These are phyloP conservation scores for Cervus canadensis DNA, from an alignment of 2,113 vertebrate genomes.

Conservation along the genomic window DNA sequence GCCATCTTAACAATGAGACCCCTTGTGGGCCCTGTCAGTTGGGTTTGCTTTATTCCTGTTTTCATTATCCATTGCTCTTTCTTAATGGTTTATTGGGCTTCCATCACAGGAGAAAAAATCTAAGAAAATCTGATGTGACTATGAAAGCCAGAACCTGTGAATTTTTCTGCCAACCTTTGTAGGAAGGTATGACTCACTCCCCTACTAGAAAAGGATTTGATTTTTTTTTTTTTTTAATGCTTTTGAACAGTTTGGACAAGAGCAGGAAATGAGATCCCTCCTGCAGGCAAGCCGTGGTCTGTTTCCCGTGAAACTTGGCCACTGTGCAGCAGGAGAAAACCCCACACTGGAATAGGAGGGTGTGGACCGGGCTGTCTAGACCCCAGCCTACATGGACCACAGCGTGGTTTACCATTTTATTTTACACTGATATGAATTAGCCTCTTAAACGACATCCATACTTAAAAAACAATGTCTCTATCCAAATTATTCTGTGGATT, in stretches of 20 bases:
- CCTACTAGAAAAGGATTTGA: constrained; percentile 56
- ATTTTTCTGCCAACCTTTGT: constrained; percentile 52
- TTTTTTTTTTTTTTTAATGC: constrained; percentile 60
- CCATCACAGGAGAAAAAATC: constrained; percentile 42
- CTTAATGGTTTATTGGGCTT: neutral
- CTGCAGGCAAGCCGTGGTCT: constrained; percentile 41
- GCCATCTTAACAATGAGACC: neutral
- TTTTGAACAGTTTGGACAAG: constrained; percentile 56
- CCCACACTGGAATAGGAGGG: constrained; percentile 46
- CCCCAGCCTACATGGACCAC: neutral
- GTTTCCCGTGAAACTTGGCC: constrained; percentile 68
- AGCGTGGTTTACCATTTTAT: neutral
- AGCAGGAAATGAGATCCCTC: constrained; percentile 65
- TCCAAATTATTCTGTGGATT: neutral
- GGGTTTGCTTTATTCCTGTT: neutral
- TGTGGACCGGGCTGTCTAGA: neutral
- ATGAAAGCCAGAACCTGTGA: constrained; percentile 53
- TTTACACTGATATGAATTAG: neutral
- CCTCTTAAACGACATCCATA: neutral
- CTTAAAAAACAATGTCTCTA: neutral
- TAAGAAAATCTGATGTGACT: constrained; percentile 64
- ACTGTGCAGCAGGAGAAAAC: constrained; percentile 54
- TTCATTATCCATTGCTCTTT: neutral
- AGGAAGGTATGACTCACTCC: constrained; percentile 42
- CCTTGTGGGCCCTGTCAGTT: neutral